Conservation (phyloP, 2,797 vertebrate genomes). For the Danio aesculapii region DNA sequence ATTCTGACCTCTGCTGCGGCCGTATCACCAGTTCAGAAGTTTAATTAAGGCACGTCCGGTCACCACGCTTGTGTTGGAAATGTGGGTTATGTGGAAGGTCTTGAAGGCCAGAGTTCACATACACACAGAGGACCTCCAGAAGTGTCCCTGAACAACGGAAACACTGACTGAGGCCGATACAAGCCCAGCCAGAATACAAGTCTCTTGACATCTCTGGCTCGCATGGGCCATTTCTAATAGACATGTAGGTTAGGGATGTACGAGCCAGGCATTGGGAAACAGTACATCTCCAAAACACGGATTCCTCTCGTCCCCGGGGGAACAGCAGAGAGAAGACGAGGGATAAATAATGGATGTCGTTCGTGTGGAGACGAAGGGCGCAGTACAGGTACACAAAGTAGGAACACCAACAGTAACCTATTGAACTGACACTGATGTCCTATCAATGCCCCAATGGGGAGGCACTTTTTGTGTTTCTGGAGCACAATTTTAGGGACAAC, state of each 20-base stretch:
- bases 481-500: neutral
- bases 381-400: constrained; percentile 56
- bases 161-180: constrained; percentile 74
- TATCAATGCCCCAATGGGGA: constrained; percentile 31
- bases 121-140: constrained; percentile 71
- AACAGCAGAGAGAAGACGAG: constrained; percentile 62
- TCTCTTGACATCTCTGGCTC: constrained; percentile 55
- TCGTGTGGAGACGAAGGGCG: constrained; percentile 60
- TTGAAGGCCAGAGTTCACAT: constrained; percentile 72
- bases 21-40: constrained; percentile 71
- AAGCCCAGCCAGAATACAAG: constrained; percentile 64
- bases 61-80: constrained; percentile 69
- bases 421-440: constrained; percentile 46
- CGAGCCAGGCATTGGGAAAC: constrained; percentile 65
- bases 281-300: constrained; percentile 73
- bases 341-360: constrained; percentile 74
- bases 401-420: constrained; percentile 59
- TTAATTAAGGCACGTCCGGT: constrained; percentile 75
- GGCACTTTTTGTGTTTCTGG: constrained; percentile 13
- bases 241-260: constrained; percentile 59
- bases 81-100: constrained; percentile 49
- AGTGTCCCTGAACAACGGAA: constrained; percentile 71
- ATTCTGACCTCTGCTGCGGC: constrained; percentile 74
- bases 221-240: constrained; percentile 52
- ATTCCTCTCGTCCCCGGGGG: constrained; percentile 61